Conservation (phyloP, 2,113 vertebrate species). For the Triplophysa tibetana region DNA sequence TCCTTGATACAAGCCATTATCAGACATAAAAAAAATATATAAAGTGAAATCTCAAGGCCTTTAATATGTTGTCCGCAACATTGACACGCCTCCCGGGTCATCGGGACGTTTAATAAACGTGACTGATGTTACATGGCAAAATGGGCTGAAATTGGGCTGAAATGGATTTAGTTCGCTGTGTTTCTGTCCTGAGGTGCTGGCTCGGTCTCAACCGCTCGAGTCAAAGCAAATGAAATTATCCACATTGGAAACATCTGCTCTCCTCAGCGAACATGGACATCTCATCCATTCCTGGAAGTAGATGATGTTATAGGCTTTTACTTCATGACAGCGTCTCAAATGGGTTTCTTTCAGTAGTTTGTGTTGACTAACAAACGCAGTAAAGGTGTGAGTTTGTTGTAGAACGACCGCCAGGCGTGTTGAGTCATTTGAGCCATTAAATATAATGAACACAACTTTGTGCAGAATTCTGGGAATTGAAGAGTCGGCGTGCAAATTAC, state of each 20-base stretch:
- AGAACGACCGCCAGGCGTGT: slow-evolving; percentile 31
- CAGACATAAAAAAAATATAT: not conserved
- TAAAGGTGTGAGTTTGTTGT: not conserved
- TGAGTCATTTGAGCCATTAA: slow-evolving; percentile 37
- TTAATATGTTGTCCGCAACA: not conserved
- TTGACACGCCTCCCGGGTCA: slow-evolving; percentile 1
- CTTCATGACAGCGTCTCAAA: too few species aligned
- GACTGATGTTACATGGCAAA: slow-evolving; percentile 2
- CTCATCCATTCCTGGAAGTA: slow-evolving; percentile 1
- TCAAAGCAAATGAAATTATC: slow-evolving; percentile 11
- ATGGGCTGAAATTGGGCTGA: not conserved
- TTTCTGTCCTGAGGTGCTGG: slow-evolving; percentile 19
- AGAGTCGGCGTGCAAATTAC: slow-evolving; percentile 49
- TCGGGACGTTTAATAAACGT: not conserved
- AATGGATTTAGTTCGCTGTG: slow-evolving; percentile 12
- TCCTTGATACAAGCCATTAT: not conserved
- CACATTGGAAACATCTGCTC: not conserved
- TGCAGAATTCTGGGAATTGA: slow-evolving; percentile 51
- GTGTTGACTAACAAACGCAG: not conserved
- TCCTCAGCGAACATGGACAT: not conserved
- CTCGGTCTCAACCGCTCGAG: not conserved
- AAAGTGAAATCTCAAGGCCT: not conserved
- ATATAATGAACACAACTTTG: slow-evolving; percentile 54
- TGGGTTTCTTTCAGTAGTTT: not conserved
- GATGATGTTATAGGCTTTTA: not conserved